phyloP scores from a whole-genome alignment of 1,140 invertebrate genomes.

The Drosophila ohnishii region DNA sequence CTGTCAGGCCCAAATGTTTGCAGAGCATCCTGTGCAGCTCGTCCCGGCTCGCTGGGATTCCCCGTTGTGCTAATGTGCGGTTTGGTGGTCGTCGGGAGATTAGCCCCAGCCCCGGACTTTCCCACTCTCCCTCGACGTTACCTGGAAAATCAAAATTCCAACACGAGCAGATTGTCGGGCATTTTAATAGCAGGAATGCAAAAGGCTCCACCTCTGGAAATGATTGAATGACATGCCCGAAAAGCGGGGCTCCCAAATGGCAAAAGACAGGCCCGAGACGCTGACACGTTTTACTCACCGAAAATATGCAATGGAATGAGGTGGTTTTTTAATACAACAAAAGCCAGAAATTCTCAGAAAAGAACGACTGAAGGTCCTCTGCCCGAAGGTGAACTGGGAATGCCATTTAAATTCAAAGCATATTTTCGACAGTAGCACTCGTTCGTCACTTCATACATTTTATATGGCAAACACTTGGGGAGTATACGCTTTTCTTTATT shows the following conservation, averaged over 20 bases:
- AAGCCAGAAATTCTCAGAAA: constrained; percentile 15
- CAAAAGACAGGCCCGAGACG: constrained; percentile 5
- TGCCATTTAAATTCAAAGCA: constrained; percentile 76
- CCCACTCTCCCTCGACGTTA: constrained; percentile 25
- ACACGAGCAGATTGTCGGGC: constrained; percentile 76
- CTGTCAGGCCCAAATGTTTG: constrained; percentile 59
- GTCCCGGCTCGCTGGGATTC: constrained; percentile 17
- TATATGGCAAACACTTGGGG: background rate
- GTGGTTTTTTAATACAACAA: constrained; percentile 39
- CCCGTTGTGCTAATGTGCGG: constrained; percentile 74
- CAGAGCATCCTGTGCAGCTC: constrained; percentile 11
- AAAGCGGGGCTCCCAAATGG: background rate
- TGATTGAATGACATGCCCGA: constrained; percentile 70
- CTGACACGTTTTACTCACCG: constrained; percentile 49
- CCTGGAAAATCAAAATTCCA: constrained; percentile 78
- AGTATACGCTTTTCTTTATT: background rate
- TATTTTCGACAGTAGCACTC: constrained; percentile 56
- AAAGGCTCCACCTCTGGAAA: constrained; percentile 63
- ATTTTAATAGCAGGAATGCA: constrained; percentile 78
- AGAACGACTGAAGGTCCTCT: constrained; percentile 4
- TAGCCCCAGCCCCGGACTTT: constrained; percentile 43
- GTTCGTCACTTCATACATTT: constrained; percentile 11
- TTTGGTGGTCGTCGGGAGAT: constrained; percentile 68
- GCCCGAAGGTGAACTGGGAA: constrained; percentile 20
- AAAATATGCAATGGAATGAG: constrained; percentile 59